phyloP scores from a whole-genome alignment of 2,797 vertebrate genomes.

The Eurystomus glaucurus region DNA sequence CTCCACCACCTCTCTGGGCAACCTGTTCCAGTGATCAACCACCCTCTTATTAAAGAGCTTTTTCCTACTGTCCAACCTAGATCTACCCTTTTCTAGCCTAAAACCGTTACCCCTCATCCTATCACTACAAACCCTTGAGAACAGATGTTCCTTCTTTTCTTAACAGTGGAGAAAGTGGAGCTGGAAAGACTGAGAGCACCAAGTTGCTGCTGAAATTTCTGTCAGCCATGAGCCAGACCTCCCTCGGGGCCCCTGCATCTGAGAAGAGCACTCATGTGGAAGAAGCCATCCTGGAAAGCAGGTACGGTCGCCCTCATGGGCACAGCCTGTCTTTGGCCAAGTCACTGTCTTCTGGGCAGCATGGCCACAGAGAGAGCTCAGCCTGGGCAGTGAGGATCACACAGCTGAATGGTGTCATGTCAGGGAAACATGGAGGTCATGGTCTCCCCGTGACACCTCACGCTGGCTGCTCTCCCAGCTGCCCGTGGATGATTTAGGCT shows the following conservation, averaged over 20 bases:
- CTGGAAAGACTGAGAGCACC: constrained; percentile 95
- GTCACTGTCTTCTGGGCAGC: background rate
- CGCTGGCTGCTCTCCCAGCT: background rate
- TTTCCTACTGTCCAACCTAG: too few species aligned
- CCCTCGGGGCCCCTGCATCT: constrained; percentile 79
- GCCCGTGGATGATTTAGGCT: background rate
- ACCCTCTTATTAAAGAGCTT: too few species aligned
- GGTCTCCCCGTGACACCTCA: accelerated
- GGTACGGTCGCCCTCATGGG: constrained; percentile 68
- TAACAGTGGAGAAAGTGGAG: constrained; percentile 92
- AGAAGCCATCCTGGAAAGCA: constrained; percentile 94
- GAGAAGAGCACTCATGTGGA: constrained; percentile 90
- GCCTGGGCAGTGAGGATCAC: background rate
- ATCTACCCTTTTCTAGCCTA: too few species aligned
- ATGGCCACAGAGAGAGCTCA: accelerated
- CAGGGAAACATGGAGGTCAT: accelerated
- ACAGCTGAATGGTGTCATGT: accelerated
- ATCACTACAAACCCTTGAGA: too few species aligned
- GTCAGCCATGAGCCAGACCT: constrained; percentile 93
- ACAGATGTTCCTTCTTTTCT: background rate
- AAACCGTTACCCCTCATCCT: too few species aligned
- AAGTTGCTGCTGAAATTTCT: constrained; percentile 93
- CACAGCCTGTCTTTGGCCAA: background rate
- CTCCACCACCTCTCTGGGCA: too few species aligned
- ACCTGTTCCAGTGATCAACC: too few species aligned